These are phyloP conservation scores for Cyclophora albipunctata DNA, from an alignment of 2,888 invertebrate genomes.

Conservation along the genomic window DNA sequence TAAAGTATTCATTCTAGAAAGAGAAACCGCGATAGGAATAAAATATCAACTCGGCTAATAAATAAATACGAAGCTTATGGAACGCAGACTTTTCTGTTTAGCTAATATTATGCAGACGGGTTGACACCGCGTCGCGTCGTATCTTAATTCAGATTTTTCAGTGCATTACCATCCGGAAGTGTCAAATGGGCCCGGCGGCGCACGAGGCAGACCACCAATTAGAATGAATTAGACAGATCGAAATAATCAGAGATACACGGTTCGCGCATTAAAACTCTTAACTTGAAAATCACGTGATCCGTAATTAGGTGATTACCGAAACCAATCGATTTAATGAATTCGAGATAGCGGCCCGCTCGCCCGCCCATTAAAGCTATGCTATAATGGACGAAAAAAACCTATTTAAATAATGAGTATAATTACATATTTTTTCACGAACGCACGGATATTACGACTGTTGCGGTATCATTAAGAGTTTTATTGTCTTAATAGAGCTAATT, in stretches of 20 bases:
- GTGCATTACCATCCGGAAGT: slow-evolving; percentile 16
- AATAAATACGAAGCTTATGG: slow-evolving; percentile 10
- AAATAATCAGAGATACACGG: slow-evolving; percentile 66
- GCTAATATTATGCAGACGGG: slow-evolving; percentile 27
- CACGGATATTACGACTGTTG: slow-evolving; percentile 70
- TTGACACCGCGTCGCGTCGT: slow-evolving; percentile 16
- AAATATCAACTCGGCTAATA: slow-evolving; percentile 10
- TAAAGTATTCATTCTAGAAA: slow-evolving; percentile 1
- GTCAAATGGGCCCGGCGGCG: slow-evolving; percentile 7
- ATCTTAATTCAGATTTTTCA: slow-evolving; percentile 28
- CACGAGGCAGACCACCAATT: slow-evolving; percentile 47
- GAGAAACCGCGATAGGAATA: slow-evolving; percentile 5
- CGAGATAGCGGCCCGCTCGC: slow-evolving; percentile 64
- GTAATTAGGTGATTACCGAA: slow-evolving; percentile 75
- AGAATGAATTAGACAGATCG: slow-evolving; percentile 57
- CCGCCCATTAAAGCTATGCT: slow-evolving; percentile 64
- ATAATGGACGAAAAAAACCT: slow-evolving; percentile 68
- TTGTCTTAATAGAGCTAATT: slow-evolving; percentile 75
- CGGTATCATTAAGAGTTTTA: slow-evolving; percentile 75
- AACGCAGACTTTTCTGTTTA: slow-evolving; percentile 22
- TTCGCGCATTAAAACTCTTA: slow-evolving; percentile 70
- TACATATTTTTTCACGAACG: slow-evolving; percentile 72
- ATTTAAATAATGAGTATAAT: slow-evolving; percentile 75
- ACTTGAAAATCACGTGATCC: slow-evolving; percentile 60
- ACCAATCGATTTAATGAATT: slow-evolving; percentile 73